Evolutionary conservation across 1,140 invertebrate species (phyloP), one percentile per base, ranked within the genome.

Genomic region (Bradysia coprophila): DNA sequence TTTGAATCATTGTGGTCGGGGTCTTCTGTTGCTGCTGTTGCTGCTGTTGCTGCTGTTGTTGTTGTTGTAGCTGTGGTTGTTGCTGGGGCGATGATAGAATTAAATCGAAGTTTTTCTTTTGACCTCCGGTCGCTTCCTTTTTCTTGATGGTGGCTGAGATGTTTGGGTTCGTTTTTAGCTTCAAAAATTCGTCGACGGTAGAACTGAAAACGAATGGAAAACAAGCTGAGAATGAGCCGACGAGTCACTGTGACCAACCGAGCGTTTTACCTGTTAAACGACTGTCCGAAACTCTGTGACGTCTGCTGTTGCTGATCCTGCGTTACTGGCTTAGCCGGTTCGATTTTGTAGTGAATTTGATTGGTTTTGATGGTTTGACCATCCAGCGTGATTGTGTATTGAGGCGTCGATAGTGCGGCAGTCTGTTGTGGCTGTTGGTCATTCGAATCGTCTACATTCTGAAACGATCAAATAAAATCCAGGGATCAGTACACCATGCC

Each of bases 351-450:
- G 47, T 64, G 61, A 54, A 66, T 59, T 55, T 66, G 47, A 41
- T 52, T 51, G 11, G 66, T 58, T 50, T 69, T 64, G 22, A 68
- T 49, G 37, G 65, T 59, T 47, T 61, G 65, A 37, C 65, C 68
- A 44, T 73, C 68, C 38, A 72, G 52, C 40, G 67, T 57, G 4
- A 61, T 52, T 8, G 57, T 59, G 39, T 60, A 61, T 41, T 60
- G 55, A 32, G 18, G 40, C 13, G 10, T 19, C 21, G 34, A 33
- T 41, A 40, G 23, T 37, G 13, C 6, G 23, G 18, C 39, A 13
- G 16, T 41, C 42, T 13, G 20, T 21, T 38, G 11, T 16, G 15
- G 37, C 9, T 6, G 34, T 36, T 36, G 20, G 10, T 33, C 28
- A 20, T 32, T 41, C 28, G n/a, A 15, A 11, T 23, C 32, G 18